Evolutionary conservation across 2,797 vertebrate species (phyloP).

Genomic region (Sebastolobus altivelis): DNA sequence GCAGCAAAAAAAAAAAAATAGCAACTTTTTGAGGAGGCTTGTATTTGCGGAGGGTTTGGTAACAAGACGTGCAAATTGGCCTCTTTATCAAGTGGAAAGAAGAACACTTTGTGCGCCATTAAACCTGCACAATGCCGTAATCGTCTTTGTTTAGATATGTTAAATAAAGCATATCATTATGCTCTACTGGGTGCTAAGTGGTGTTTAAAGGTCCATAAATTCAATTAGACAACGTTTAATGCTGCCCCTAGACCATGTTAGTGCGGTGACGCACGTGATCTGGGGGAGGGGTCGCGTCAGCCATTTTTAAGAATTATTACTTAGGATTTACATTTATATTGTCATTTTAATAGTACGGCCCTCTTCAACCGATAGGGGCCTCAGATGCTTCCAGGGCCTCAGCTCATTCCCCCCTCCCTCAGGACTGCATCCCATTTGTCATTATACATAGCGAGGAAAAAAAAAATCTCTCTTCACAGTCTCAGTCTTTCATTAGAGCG

Average conservation of each 20-base stretch:
- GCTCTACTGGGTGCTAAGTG: constrained; percentile 84
- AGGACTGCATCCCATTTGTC: constrained; percentile 86
- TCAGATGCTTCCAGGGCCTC: constrained; percentile 89
- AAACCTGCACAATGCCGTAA: constrained; percentile 77
- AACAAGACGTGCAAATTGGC: constrained; percentile 60
- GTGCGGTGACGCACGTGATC: constrained; percentile 73
- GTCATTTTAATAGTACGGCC: constrained; percentile 86
- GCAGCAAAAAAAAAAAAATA: constrained; percentile 29
- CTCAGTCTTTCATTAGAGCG: constrained; percentile 73
- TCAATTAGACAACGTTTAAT: constrained; percentile 88
- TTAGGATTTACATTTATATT: constrained; percentile 91
- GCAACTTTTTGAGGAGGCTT: constrained; percentile 24
- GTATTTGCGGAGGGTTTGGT: constrained; percentile 48
- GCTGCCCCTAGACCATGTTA: constrained; percentile 76
- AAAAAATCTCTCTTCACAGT: constrained; percentile 48
- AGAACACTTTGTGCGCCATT: constrained; percentile 81
- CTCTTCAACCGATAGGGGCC: constrained; percentile 78
- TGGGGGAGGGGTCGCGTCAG: constrained; percentile 61
- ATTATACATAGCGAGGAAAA: constrained; percentile 65
- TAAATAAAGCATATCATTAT: constrained; percentile 88
- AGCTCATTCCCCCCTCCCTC: constrained; percentile 84
- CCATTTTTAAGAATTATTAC: constrained; percentile 88
- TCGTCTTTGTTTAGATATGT: constrained; percentile 86
- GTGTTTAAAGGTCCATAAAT: constrained; percentile 89
- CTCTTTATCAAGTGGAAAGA: constrained; percentile 71